phyloP scores from a whole-genome alignment of 2,888 invertebrate species.

The Plebejus anna region DNA sequence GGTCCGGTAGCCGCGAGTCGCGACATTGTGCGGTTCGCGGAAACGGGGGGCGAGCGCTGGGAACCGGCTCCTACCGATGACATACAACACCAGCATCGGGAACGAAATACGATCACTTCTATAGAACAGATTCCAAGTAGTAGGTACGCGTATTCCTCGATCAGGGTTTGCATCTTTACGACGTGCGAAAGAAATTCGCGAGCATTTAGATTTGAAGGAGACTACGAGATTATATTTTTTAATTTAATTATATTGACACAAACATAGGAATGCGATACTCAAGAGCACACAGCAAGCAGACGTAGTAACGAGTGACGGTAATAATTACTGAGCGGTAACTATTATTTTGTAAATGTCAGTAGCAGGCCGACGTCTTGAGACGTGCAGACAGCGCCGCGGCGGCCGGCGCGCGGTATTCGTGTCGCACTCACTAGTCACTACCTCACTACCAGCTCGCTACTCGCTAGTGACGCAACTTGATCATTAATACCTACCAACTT shows the following conservation, averaged over 20 bases:
- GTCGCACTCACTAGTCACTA: too few species aligned
- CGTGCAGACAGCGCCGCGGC: not conserved
- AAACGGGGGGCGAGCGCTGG: not conserved
- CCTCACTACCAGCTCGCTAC: too few species aligned
- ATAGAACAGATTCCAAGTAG: not conserved
- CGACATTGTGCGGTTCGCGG: slow-evolving; percentile 1
- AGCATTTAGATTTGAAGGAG: too few species aligned
- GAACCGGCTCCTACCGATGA: not conserved
- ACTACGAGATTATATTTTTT: too few species aligned
- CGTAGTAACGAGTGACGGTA: not conserved
- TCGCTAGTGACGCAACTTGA: not conserved
- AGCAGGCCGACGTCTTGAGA: not conserved
- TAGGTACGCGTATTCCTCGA: too few species aligned
- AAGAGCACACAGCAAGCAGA: not conserved
- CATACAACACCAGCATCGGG: not conserved
- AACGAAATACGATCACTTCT: not conserved
- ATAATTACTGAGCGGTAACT: too few species aligned
- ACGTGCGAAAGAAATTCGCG: too few species aligned
- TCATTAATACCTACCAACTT: not conserved
- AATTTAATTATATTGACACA: too few species aligned
- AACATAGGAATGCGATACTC: too few species aligned
- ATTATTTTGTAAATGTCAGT: not conserved
- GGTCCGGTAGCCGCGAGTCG: not conserved
- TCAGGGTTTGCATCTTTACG: too few species aligned
- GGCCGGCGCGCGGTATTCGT: too few species aligned